Evolutionary conservation across 2,113 vertebrate species (phyloP), one percentile per base, ranked within the genome.

Genomic region (Erythrolamprus reginae): DNA sequence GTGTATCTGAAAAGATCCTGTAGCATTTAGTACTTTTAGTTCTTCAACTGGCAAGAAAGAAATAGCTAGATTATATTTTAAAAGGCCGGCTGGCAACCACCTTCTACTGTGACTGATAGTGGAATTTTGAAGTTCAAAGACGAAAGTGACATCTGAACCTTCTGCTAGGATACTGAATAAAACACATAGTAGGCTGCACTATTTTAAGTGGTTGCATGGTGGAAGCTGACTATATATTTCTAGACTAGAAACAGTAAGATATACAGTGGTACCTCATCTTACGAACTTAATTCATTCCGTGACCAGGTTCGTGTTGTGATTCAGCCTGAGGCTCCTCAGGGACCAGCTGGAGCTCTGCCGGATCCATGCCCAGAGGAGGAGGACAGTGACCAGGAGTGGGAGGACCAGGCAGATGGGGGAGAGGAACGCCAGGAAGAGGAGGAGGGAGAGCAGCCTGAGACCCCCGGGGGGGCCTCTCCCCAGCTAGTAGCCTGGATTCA

Each of bases 141-240:
- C 5, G 9, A 85, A 61, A 85, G 10, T 86, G 24, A 55, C 10
- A 70, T 61, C 23, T 85, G 56, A 53, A 17, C 15, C 10, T 52
- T 50, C 26, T 21, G 8, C 9, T 23, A 26, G 61, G 56, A 21
- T 77, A 38, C 23, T 45, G 45, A 88, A 53, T 58, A 56, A 52
- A 38, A 52, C 19, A 65, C 6, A 33, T 65, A 26, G 4, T 50
- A 26, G 3, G 2, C 0, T 4, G 24, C 12, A 4, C 0, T 0
- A 24, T 42, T 33, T 88, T 87, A 89, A 61, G 19, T 84, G 88
- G 84, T 0, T 77, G 33, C 21, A 77, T 77, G 17, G 65, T 77
- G 65, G n/a, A 77, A 38, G 65, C 70, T 77, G 17, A 42, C 33
- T 77, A 21, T 65, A 4, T 77, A 77, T 77, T 77, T 77, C 33